Evolutionary conservation across 2,113 vertebrate genomes (phyloP).

Genomic region (Dasyprocta punctata): DNA sequence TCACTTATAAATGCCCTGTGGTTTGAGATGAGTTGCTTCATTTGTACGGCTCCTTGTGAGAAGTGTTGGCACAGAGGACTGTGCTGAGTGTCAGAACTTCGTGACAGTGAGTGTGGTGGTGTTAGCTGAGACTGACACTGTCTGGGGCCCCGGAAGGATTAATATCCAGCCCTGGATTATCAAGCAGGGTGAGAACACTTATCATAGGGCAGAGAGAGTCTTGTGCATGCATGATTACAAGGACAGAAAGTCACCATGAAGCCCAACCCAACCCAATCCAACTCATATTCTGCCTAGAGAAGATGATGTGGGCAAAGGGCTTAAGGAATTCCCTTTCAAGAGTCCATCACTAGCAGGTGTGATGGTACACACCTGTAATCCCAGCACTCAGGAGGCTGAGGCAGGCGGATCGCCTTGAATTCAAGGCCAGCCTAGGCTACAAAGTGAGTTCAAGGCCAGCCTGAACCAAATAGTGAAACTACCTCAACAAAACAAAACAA

Average conservation of each 20-base stretch:
- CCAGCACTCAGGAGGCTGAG: too few relatives aligned
- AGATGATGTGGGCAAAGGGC: not conserved
- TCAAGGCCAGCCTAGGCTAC: too few relatives aligned
- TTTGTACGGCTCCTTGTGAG: not conserved
- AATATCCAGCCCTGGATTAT: not conserved
- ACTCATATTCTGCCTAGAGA: not conserved
- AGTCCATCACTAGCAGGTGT: not conserved
- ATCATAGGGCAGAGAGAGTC: not conserved
- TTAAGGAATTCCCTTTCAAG: not conserved
- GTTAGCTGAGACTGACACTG: not conserved
- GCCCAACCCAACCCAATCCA: not conserved
- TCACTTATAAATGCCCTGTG: not conserved
- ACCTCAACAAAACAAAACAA: too few relatives aligned
- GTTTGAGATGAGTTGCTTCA: not conserved
- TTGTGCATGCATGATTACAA: not conserved
- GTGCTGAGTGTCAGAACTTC: not conserved
- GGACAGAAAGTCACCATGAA: not conserved
- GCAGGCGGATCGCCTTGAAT: too few relatives aligned
- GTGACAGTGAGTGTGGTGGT: not conserved
- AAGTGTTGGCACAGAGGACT: not conserved
- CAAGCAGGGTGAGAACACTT: constrained; percentile 24
- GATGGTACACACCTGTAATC: too few relatives aligned
- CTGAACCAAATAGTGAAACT: too few relatives aligned
- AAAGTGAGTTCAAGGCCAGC: too few relatives aligned
- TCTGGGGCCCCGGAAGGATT: constrained; percentile 16